Evolutionary conservation across 2,113 vertebrate genomes (phyloP).

Genomic region (Mesocricetus auratus): DNA sequence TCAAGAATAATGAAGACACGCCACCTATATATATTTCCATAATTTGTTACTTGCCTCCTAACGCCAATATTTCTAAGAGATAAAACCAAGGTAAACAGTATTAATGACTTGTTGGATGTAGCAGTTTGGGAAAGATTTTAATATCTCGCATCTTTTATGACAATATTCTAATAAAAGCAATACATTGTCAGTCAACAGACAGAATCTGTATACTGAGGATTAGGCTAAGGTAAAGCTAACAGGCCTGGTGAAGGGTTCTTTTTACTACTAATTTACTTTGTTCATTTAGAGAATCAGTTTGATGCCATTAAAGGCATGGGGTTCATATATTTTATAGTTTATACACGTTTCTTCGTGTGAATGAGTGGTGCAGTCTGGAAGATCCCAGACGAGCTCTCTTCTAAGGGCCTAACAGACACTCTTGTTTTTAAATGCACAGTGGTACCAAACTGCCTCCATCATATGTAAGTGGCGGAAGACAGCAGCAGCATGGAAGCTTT

Average conservation of each 20-base stretch:
- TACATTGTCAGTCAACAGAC: constrained; percentile 32
- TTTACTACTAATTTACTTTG: constrained; percentile 77
- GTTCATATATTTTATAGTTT: constrained; percentile 67
- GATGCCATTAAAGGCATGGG: constrained; percentile 68
- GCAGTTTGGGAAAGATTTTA: constrained; percentile 63
- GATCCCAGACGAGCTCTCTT: background rate
- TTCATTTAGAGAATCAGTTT: constrained; percentile 70
- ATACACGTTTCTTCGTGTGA: constrained; percentile 53
- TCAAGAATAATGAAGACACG: constrained; percentile 73
- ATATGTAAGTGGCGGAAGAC: background rate
- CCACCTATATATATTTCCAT: constrained; percentile 55
- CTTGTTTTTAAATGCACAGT: background rate
- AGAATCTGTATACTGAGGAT: constrained; percentile 19
- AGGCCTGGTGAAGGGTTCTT: constrained; percentile 1
- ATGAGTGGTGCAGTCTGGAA: background rate
- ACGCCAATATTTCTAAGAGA: constrained; percentile 66
- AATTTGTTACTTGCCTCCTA: constrained; percentile 69
- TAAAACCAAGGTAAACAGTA: constrained; percentile 63
- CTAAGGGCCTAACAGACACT: background rate
- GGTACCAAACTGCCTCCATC: background rate
- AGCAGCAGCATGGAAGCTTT: background rate
- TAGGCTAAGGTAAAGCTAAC: constrained; percentile 41
- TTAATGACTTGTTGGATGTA: constrained; percentile 65
- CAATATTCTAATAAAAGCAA: constrained; percentile 64
- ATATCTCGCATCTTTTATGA: constrained; percentile 57